Evolutionary conservation across 2,888 invertebrate genomes (phyloP).

Genomic region (Venustoraphidia nigricollis): DNA sequence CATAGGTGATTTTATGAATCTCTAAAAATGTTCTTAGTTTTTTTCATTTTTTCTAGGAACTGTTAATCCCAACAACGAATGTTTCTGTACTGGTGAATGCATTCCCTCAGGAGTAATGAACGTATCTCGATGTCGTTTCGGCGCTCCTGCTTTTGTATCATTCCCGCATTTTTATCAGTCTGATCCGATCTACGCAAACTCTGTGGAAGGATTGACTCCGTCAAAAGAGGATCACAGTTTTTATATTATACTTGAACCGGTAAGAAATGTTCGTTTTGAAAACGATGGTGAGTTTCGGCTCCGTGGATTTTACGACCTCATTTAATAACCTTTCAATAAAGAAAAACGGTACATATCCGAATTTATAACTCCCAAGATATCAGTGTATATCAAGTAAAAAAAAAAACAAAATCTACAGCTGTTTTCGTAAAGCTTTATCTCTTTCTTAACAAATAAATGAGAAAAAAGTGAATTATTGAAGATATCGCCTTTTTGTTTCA

Average conservation of each 20-base stretch:
- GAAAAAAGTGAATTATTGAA: no score
- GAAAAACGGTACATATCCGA: not conserved
- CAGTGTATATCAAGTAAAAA: no score
- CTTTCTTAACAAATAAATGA: no score
- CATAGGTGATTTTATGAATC: not conserved
- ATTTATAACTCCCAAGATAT: no score
- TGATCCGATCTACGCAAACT: constrained; percentile 46
- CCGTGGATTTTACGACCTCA: not conserved
- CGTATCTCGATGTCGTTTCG: constrained; percentile 62
- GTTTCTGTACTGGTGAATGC: constrained; percentile 61
- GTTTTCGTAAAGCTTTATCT: no score
- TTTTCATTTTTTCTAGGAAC: constrained; percentile 32
- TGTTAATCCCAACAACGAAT: constrained; percentile 41
- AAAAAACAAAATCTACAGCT: not conserved
- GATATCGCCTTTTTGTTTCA: constrained; percentile 22
- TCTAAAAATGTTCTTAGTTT: not conserved
- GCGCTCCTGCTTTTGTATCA: constrained; percentile 70
- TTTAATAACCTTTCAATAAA: not conserved
- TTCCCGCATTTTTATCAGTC: constrained; percentile 72
- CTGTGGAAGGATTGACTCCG: constrained; percentile 54
- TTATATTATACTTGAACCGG: constrained; percentile 61
- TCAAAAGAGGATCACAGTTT: constrained; percentile 55
- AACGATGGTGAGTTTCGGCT: not conserved
- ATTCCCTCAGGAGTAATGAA: constrained; percentile 59
- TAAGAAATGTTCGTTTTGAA: constrained; percentile 24